These are phyloP conservation scores for Rissa tridactyla DNA, from an alignment of 2,113 vertebrate genomes.

Conservation along the genomic window DNA sequence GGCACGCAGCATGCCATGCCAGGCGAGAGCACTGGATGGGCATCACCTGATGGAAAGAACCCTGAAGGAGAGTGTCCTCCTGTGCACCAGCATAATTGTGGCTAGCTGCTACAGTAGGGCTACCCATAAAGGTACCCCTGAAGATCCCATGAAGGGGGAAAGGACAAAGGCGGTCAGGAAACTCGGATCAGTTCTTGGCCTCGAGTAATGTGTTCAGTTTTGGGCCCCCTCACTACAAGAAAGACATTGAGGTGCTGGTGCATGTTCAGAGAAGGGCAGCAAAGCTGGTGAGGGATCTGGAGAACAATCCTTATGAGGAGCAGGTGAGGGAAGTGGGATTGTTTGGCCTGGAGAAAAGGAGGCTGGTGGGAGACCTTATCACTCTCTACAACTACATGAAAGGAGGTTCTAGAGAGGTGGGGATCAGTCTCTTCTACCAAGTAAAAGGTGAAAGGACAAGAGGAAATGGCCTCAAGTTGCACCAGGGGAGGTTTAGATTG, in stretches of 20 bases:
- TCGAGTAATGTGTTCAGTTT: not conserved
- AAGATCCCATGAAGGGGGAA: not conserved
- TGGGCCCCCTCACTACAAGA: not conserved
- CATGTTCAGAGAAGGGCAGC: not conserved
- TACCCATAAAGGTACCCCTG: not conserved
- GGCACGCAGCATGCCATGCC: accelerated
- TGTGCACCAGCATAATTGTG: accelerated
- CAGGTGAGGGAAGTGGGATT: not conserved
- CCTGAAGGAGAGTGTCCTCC: not conserved
- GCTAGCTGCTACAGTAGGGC: not conserved
- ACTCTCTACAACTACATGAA: not conserved
- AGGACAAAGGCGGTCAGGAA: not conserved
- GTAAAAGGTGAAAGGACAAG: not conserved
- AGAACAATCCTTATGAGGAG: not conserved
- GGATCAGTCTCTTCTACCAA: not conserved
- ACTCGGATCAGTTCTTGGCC: not conserved
- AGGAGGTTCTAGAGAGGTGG: not conserved
- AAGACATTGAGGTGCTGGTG: not conserved
- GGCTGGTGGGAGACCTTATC: not conserved
- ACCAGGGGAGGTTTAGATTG: not conserved
- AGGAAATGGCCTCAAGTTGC: not conserved
- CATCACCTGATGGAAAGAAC: not conserved
- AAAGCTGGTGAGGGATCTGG: not conserved
- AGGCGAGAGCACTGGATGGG: not conserved
- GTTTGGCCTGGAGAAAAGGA: not conserved